Evolutionary conservation across 23 tunicate species (phyloP), one percentile per base, ranked within the genome.

Genomic region (Corella eumyota): DNA sequence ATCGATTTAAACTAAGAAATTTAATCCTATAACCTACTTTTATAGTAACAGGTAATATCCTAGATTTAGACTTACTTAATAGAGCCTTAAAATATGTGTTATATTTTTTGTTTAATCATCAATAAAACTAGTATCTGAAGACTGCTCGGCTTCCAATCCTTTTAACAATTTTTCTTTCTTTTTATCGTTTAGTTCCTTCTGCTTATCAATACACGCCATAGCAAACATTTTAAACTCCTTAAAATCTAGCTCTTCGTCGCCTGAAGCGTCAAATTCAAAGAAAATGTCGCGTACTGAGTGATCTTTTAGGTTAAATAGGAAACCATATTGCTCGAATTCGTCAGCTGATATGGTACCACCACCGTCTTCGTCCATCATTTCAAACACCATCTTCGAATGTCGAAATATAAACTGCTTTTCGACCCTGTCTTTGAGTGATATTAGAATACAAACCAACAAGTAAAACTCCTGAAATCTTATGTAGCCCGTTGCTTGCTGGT

Each of bases 311-410:
- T 90, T 90, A 52, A 90, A 90, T 13, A 90, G 66, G 65, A 90
- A 90, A 25, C 97, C 97, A 59, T 80, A 82, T 50, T 81, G 77
- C 20, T 77, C 85, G 34, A 92, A 82, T 66, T 92, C 98, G 19
- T 78, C 81, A 27, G 98, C 98, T 4, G 98, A 92, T 36, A 92
- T 82, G 34, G 86, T 76, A 1, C 98, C 93, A 4, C 93, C 93
- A 5, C 88, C 93, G 34, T 92, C 98, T 67, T 92, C 98, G 65
- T 92, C 98, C 86, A 92, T 76, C 81, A 92, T 71, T 60, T 82
- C 90, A 66, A 92, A 92, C 5, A 92, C 98, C 0, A 92, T 25
- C 50, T 92, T 92, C 32, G 92, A 92, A 35, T 92, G 93, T 5
- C 93, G 92, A 71, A 83, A 83, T 23, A 78, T 81, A 52, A 92